These are phyloP conservation scores for Grallaria varia DNA, from an alignment of 2,113 vertebrate species.

Conservation along the genomic window DNA sequence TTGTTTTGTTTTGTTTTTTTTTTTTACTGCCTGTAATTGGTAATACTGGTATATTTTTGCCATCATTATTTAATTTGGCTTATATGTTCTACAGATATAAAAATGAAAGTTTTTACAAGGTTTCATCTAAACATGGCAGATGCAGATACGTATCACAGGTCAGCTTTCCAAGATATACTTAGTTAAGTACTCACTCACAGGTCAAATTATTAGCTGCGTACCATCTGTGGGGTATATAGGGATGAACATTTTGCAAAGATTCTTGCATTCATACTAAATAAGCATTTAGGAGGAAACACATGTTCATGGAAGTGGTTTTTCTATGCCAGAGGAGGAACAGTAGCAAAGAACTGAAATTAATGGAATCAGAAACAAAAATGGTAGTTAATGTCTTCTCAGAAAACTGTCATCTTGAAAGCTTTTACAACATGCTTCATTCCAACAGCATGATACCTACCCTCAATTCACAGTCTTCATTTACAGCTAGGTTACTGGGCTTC, in stretches of 20 bases:
- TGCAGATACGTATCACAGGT: background rate
- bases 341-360: background rate
- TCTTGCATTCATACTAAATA: background rate
- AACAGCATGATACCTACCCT: slow-evolving; percentile 78
- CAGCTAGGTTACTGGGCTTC: slow-evolving; percentile 95
- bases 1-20: background rate
- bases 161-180: background rate
- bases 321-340: background rate
- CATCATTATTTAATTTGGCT: background rate
- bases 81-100: background rate
- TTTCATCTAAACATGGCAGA: background rate
- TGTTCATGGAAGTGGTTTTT: background rate
- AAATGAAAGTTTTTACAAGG: background rate
- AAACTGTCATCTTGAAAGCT: background rate
- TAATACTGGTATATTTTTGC: background rate
- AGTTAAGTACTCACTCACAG: background rate
- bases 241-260: background rate
- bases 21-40: background rate
- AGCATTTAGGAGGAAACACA: background rate
- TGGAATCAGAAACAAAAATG: background rate
- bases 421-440: background rate
- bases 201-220: background rate
- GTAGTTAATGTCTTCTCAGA: background rate
- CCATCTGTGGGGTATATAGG: background rate
- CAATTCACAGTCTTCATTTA: slow-evolving; percentile 96